Evolutionary conservation across 2,888 invertebrate genomes (phyloP).

Genomic region (Zele albiditarsus): DNA sequence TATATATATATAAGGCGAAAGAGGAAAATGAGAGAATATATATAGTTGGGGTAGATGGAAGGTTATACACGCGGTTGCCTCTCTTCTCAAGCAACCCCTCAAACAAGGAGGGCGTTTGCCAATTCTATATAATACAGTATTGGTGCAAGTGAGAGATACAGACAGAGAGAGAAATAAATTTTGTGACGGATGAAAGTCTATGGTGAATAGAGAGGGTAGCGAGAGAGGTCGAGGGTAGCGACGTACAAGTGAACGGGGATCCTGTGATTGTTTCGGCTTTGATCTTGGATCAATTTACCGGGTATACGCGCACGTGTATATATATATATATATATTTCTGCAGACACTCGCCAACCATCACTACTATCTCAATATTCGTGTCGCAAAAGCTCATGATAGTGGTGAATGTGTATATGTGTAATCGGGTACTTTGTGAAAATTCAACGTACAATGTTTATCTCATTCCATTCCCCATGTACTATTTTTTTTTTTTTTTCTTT

Average conservation of each 20-base stretch:
- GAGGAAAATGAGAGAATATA: conserved; percentile 46
- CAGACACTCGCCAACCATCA: conserved; percentile 23
- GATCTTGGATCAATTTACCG: conserved; percentile 73
- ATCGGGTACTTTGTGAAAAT: conserved; percentile 15
- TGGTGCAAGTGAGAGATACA: conserved; percentile 39
- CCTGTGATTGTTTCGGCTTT: conserved; percentile 73
- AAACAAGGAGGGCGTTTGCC: conserved; percentile 26
- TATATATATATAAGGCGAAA: conserved; percentile 20
- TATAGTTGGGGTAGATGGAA: conserved; percentile 48
- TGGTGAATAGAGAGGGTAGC: conserved; percentile 27
- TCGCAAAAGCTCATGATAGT: neutral
- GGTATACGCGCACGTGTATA: conserved; percentile 65
- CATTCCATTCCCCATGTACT: neutral
- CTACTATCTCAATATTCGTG: conserved; percentile 28
- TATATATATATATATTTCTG: conserved; percentile 54
- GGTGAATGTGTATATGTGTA: conserved; percentile 1
- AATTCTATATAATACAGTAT: conserved; percentile 35
- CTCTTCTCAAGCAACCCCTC: conserved; percentile 53
- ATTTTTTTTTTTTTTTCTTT: neutral
- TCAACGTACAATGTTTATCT: neutral
- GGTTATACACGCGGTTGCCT: conserved; percentile 70
- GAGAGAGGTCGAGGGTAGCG: conserved; percentile 38
- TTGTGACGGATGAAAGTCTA: conserved; percentile 38
- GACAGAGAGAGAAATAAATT: conserved; percentile 45
- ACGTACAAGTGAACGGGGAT: conserved; percentile 55